Percentiles rank a stretch among this genome's conserved stretches.
These are phyloP conservation scores for Octomys mimax DNA, from an alignment of 2,797 vertebrate species.

Conservation along the genomic window DNA sequence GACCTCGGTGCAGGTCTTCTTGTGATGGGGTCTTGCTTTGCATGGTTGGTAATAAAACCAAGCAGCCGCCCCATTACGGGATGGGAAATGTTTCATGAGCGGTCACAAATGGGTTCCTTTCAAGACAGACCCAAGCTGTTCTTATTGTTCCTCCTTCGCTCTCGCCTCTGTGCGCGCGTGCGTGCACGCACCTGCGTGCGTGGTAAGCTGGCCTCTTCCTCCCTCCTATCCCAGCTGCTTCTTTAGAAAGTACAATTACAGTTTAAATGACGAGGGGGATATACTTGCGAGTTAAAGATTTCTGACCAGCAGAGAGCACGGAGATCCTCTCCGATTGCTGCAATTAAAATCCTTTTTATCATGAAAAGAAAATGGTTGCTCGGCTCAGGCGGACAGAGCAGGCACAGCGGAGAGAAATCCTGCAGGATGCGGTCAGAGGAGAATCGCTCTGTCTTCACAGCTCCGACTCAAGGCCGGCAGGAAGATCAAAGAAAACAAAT, in stretches of 20 bases:
- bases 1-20: slow-evolving; percentile 86
- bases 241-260: slow-evolving; percentile 88
- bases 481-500: slow-evolving; percentile 84
- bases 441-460: slow-evolving; percentile 73
- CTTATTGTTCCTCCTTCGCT: slow-evolving; percentile 64
- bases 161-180: neutral
- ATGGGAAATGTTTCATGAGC: slow-evolving; percentile 94
- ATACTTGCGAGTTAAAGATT: slow-evolving; percentile 90
- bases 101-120: slow-evolving; percentile 94
- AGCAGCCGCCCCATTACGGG: slow-evolving; percentile 91
- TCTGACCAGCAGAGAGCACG: slow-evolving; percentile 87
- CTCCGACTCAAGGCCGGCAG: slow-evolving; percentile 65
- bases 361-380: slow-evolving; percentile 71
- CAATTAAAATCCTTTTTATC: slow-evolving; percentile 91
- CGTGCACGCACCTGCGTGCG: slow-evolving; percentile 82
- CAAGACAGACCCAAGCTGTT: slow-evolving; percentile 88
- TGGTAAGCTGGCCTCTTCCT: slow-evolving; percentile 90
- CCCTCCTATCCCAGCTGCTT: slow-evolving; percentile 91
- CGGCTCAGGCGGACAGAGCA: slow-evolving; percentile 61
- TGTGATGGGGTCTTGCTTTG: slow-evolving; percentile 95
- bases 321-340: slow-evolving; percentile 88
- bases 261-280: slow-evolving; percentile 89
- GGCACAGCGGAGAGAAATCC: slow-evolving; percentile 60
- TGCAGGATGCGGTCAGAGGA: neutral
- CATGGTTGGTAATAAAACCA: slow-evolving; percentile 93